Percentiles rank a stretch among this genome's conserved stretches.
phyloP scores from a whole-genome alignment of 2,888 invertebrate genomes.

The Micoletzkya japonica region DNA sequence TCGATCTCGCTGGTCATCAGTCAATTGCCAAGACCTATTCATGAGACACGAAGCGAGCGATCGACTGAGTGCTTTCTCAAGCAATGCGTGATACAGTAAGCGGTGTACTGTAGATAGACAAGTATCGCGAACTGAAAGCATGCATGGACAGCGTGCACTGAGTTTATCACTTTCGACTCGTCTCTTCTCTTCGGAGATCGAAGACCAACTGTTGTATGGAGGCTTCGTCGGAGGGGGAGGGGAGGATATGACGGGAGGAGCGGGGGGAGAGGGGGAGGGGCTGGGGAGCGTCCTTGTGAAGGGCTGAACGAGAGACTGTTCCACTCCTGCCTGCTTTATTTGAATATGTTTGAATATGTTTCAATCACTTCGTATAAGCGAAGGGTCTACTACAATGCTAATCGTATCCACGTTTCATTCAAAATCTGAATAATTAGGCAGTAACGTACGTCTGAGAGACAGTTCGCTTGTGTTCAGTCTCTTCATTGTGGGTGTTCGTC shows the following conservation, averaged over 20 bases:
- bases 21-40: conserved; percentile 1
- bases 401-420: too few relatives aligned
- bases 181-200: conserved; percentile 18
- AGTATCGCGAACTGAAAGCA: too few relatives aligned
- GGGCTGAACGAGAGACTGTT: conserved; percentile 5
- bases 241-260: too few relatives aligned
- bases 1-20: conserved; percentile 7
- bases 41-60: too few relatives aligned
- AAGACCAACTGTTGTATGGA: conserved; percentile 11
- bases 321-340: background rate
- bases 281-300: background rate
- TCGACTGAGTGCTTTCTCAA: too few relatives aligned
- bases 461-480: conserved; percentile 13
- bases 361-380: too few relatives aligned
- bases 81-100: too few relatives aligned
- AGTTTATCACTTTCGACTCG: too few relatives aligned
- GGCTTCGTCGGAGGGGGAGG: background rate
- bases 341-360: too few relatives aligned
- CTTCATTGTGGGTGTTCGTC: background rate
- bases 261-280: background rate
- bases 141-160: too few relatives aligned
- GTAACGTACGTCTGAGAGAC: background rate
- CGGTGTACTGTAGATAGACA: too few relatives aligned
- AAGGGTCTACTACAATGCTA: too few relatives aligned
- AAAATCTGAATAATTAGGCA: background rate